Base-by-base conservation (phyloP, 2,888 invertebrate genomes). In the Isoperla grammatica region DNA sequence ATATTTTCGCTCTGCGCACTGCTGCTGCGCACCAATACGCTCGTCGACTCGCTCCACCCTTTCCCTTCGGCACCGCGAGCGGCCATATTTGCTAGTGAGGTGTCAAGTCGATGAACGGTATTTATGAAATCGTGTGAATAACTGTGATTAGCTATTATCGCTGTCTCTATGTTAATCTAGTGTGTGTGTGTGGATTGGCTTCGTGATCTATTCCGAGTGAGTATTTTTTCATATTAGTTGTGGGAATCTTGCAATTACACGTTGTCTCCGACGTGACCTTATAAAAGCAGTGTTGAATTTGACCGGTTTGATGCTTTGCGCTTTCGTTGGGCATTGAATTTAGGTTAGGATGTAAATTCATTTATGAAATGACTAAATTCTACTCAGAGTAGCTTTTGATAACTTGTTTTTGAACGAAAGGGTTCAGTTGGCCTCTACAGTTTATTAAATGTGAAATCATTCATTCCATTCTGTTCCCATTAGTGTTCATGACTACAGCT, bases 1-100 rank as follows among this genome's bases (percentile, higher is more conserved):
- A 29, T 4, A 29, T 8, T 29, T 29, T 4, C 4, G 29, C 29
- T 29, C 8, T 29, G 29, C 29, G 29, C 29, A 29, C 8, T 4
- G 29, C 29, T 29, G 29, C 8, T 29, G 29, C 29, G 29, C 29
- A 29, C 29, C 29, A 29, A 29, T 29, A 29, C 5, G 29, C 29
- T 29, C 8, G 29, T 29, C 5, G 29, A 29, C 8, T 29, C 29
- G 29, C 29, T 29, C 29, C 29, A 29, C 29, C 29, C 42, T 40
- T 40, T 40, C 13, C 42, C 12, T 12, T 12, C 15, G 42, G 42
- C 42, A 6, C 42, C 4, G 15, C 42, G 11, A 40, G 42, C 42
- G 15, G 42, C 42, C 42, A 40, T 40, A 40, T 40, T 40, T 40
- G 42, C 42, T 40, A 40, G 42, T 40, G 42, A 40, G 42, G 42